Conservation (phyloP, 2,113 vertebrate species). For the Aptenodytes patagonicus region DNA sequence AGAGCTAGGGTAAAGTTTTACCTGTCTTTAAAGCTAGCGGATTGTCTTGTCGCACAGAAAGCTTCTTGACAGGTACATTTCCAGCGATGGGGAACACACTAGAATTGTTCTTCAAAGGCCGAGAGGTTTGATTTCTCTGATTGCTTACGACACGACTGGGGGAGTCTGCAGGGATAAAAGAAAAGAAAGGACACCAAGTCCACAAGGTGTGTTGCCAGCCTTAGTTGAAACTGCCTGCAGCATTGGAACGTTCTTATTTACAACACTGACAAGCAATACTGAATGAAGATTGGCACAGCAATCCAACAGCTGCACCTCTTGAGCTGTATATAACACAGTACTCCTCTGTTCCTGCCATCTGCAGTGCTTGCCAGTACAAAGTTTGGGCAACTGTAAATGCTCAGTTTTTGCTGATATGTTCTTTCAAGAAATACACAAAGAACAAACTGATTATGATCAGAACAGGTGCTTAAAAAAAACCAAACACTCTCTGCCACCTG, state of each 20-base stretch:
- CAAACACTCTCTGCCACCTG: background rate
- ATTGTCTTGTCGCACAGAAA: constrained; percentile 26
- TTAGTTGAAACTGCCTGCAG: background rate
- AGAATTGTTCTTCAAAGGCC: constrained; percentile 54
- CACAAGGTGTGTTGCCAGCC: background rate
- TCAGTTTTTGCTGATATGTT: background rate
- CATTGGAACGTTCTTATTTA: background rate
- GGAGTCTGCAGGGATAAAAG: constrained; percentile 71
- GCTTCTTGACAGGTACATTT: background rate
- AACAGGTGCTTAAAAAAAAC: background rate
- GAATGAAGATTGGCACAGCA: background rate
- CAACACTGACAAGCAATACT: background rate
- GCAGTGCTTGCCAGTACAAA: background rate
- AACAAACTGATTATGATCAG: background rate
- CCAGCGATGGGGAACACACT: constrained; percentile 35
- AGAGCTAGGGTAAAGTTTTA: background rate
- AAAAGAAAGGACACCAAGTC: background rate
- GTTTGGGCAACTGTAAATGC: background rate
- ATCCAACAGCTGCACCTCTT: background rate
- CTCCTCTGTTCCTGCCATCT: background rate
- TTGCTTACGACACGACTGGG: constrained; percentile 73
- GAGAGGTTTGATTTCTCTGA: constrained; percentile 65
- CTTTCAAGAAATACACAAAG: background rate
- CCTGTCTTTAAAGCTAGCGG: constrained; percentile 27
- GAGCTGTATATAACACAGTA: background rate